Percentiles rank a stretch among this genome's conserved stretches.
Evolutionary conservation across 2,888 invertebrate genomes (phyloP).

Genomic region (Drosophila longiperda): DNA sequence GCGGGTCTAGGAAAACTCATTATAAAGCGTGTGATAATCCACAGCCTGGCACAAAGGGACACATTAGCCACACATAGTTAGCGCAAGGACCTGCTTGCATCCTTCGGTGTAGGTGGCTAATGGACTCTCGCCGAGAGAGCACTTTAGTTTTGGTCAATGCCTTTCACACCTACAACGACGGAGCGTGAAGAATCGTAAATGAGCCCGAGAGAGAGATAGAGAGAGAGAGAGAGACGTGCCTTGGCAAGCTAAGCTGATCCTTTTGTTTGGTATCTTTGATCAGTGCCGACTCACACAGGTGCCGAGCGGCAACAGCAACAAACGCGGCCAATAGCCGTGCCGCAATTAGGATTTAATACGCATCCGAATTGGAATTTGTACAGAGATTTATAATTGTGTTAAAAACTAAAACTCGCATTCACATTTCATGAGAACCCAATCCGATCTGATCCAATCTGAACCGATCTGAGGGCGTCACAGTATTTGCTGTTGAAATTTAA

Average conservation of each 20-base stretch:
- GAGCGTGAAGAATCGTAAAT: constrained; percentile 81
- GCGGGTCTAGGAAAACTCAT: constrained; percentile 70
- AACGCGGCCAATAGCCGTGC: constrained; percentile 58
- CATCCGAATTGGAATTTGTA: constrained; percentile 24
- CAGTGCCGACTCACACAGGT: constrained; percentile 69
- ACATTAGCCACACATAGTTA: constrained; percentile 82
- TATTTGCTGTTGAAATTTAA: constrained; percentile 71
- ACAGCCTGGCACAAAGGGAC: constrained; percentile 61
- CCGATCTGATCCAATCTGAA: constrained; percentile 28
- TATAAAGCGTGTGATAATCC: constrained; percentile 79
- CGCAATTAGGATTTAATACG: constrained; percentile 80
- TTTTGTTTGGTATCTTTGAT: constrained; percentile 68
- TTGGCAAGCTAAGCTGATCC: constrained; percentile 33
- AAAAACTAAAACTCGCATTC: constrained; percentile 62
- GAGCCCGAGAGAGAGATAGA: constrained; percentile 36
- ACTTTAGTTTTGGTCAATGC: constrained; percentile 75
- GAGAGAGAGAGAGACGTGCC: background rate
- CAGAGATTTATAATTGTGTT: constrained; percentile 78
- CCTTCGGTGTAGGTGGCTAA: constrained; percentile 73
- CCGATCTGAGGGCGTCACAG: constrained; percentile 53
- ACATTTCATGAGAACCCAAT: constrained; percentile 59
- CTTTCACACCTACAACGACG: constrained; percentile 68
- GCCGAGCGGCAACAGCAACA: constrained; percentile 27
- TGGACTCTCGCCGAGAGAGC: constrained; percentile 52
- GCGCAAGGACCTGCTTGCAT: constrained; percentile 57